Base-by-base conservation (phyloP, 1,140 invertebrate species). In the Theocolax elegans region DNA sequence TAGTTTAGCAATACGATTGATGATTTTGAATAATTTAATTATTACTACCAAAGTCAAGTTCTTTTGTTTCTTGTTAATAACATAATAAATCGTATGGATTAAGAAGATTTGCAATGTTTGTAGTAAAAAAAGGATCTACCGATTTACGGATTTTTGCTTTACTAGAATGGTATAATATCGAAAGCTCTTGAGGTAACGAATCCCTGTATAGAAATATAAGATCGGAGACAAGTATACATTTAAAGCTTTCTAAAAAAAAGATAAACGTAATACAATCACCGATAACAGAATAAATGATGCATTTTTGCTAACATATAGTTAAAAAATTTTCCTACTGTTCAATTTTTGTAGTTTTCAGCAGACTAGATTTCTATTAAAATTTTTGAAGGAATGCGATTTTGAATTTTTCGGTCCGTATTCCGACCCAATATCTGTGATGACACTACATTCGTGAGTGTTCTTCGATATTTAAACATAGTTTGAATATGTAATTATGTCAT, bases 361-460 rank as follows among this genome's bases (percentile, higher is more conserved):
- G 19, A 58, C 27, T 46, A 60, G 58, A 60, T 60, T 60, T 60
- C 19, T 60, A 60, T 15, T 27, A 19, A 1, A n/a, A 46, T 60
- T 59, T 59, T 59, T 40, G 54, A 58, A 9, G n/a, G 19, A 29
- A 60, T 60, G 58, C 42, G 23, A 29, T 29, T 60, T 60, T 44
- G 25, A 58, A 17, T 29, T 44, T 60, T 44, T 60, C 58, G 17
- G 58, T 38, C 58, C 42, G 27, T 60, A 60, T 44, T 60, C 58
- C 58, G 58, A 40, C 58, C 58, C 58, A 46, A 27, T 29, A 46
- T 60, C 58, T 60, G 58, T 60, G 58, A 60, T 60, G 58, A 46
- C 58, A 46, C 58, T 60, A 29, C 13, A 27, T 27, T 60, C 46
- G 12, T 17, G 21, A 46, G 42, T 60, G 58, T 60, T 60, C 42